These are phyloP conservation scores for Ptychodera flava DNA, from an alignment of 35 echinoderm and acorn worm genomes.

Conservation along the genomic window DNA sequence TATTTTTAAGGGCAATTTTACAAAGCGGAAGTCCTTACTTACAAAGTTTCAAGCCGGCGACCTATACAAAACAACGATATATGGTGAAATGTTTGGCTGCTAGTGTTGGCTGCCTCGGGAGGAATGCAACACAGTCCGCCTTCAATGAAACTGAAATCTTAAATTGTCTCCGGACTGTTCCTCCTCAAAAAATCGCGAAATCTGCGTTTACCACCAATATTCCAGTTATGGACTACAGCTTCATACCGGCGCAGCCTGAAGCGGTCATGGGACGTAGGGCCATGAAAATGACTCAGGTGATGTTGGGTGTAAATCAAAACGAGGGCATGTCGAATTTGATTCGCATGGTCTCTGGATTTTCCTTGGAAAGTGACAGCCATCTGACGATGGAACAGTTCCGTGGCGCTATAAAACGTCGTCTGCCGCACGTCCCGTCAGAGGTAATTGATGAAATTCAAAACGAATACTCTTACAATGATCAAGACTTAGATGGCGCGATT, in stretches of 20 bases:
- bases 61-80: background rate
- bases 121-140: background rate
- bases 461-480: background rate
- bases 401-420: constrained; percentile 12
- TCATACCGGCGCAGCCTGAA: constrained; percentile 55
- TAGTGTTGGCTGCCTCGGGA: background rate
- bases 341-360: constrained; percentile 19
- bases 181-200: constrained; percentile 6
- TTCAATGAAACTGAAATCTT: constrained; percentile 36
- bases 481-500: no score
- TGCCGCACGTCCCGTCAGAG: background rate
- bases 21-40: background rate
- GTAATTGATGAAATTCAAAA: background rate
- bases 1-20: background rate
- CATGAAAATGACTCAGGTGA: constrained; percentile 56
- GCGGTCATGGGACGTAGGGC: constrained; percentile 31
- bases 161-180: constrained; percentile 41
- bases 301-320: constrained; percentile 80
- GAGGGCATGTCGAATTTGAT: constrained; percentile 84
- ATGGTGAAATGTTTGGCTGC: background rate
- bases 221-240: constrained; percentile 66
- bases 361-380: constrained; percentile 45
- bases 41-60: background rate
- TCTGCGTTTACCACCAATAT: constrained; percentile 5
- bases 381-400: constrained; percentile 32